Evolutionary conservation across 2,797 vertebrate genomes (phyloP).

Genomic region (Enteromius viviparus): DNA sequence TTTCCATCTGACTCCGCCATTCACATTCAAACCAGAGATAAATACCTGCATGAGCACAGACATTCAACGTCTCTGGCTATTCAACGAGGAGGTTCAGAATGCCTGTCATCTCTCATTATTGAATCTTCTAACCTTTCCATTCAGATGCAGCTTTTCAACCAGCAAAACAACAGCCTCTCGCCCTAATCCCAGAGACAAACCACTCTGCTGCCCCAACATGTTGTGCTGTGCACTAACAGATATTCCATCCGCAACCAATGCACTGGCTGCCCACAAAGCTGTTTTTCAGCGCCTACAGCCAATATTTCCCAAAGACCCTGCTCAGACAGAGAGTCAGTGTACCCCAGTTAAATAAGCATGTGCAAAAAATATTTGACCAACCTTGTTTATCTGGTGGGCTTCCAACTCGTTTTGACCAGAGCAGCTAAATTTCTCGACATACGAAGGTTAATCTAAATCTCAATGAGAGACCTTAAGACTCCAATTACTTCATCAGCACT

Average conservation of each 20-base stretch:
- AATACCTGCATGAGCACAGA: constrained; percentile 19
- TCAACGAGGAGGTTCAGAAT: constrained; percentile 26
- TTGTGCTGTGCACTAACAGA: constrained; percentile 25
- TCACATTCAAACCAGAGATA: constrained; percentile 45
- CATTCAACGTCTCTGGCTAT: constrained; percentile 9
- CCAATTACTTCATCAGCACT: constrained; percentile 55
- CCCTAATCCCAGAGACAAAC: constrained; percentile 43
- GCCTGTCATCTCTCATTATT: constrained; percentile 7
- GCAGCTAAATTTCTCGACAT: neutral
- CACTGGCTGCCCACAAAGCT: constrained; percentile 20
- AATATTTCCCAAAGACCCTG: constrained; percentile 6
- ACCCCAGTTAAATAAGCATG: neutral
- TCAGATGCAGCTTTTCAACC: constrained; percentile 29
- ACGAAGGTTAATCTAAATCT: constrained; percentile 51
- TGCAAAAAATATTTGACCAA: neutral
- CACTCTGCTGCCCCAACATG: constrained; percentile 46
- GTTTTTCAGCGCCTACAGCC: constrained; percentile 22
- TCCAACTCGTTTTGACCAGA: neutral
- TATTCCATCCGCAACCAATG: neutral
- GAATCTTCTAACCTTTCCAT: constrained; percentile 30
- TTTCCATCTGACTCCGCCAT: constrained; percentile 9
- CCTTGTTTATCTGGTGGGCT: constrained; percentile 4
- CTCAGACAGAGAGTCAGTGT: neutral
- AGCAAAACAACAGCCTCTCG: constrained; percentile 41
- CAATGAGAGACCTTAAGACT: constrained; percentile 42